Percentiles rank a stretch among this genome's conserved stretches.
Conservation (phyloP, 2,797 vertebrate genomes). For the Limosa lapponica region DNA sequence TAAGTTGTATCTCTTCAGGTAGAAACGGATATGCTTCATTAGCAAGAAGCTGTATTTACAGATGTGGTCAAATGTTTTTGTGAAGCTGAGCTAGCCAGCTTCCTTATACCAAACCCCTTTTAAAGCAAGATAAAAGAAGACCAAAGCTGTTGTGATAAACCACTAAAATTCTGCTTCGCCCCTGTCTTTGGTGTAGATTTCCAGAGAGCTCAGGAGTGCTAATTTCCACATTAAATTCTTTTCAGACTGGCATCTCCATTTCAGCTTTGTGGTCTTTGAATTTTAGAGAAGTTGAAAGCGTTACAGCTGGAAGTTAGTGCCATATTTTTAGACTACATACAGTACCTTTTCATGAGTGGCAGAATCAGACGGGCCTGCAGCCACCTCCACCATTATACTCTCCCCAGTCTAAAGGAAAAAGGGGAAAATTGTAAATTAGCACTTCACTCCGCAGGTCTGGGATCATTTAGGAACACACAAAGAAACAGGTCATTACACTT, state of each 20-base stretch:
- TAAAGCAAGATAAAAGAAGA: not conserved
- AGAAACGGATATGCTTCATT: not conserved
- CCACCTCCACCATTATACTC: slow-evolving; percentile 98
- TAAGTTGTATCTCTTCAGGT: not conserved
- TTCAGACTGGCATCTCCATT: not conserved
- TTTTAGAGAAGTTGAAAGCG: not conserved
- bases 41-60: not conserved
- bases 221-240: not conserved
- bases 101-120: not conserved
- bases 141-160: not conserved
- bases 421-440: not conserved
- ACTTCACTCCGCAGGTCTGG: not conserved
- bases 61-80: not conserved
- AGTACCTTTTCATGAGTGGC: slow-evolving; percentile 92
- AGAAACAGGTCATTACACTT: not conserved
- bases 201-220: not conserved
- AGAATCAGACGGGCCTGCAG: slow-evolving; percentile 91
- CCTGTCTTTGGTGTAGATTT: not conserved
- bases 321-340: not conserved
- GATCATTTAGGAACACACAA: not conserved
- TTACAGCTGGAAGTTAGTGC: not conserved
- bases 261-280: not conserved
- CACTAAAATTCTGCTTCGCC: not conserved
- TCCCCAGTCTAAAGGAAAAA: slow-evolving; percentile 85
- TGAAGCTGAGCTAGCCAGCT: not conserved